A percentile compares a stretch with the other conserved stretches of the same genome.
Conservation (phyloP, 2,888 invertebrate species). For the Habrosyne pyritoides region DNA sequence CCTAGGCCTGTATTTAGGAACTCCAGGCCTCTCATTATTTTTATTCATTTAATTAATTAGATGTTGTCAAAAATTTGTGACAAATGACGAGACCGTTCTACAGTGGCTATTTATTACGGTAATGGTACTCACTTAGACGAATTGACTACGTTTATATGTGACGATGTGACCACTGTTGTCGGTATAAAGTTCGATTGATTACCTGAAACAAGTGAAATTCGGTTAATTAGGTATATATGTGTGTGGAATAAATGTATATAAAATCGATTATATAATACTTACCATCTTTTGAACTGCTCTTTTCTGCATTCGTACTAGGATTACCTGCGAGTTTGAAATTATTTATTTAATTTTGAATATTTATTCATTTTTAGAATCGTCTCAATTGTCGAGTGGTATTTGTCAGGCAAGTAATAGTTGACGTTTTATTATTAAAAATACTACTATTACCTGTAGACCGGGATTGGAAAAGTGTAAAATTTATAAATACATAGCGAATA, state of each 20-base stretch:
- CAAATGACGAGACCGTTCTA: not conserved
- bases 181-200: constrained; percentile 80
- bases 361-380: too few relatives aligned
- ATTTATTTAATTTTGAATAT: not conserved
- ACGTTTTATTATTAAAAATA: too few relatives aligned
- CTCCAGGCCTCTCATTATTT: too few relatives aligned
- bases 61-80: constrained; percentile 9
- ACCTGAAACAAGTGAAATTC: constrained; percentile 53
- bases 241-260: not conserved
- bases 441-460: too few relatives aligned
- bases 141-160: constrained; percentile 81
- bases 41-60: too few relatives aligned
- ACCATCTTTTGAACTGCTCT: constrained; percentile 80
- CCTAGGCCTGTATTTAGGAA: too few relatives aligned
- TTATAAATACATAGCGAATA: too few relatives aligned
- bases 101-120: not conserved
- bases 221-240: not conserved
- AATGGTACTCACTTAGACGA: constrained; percentile 75
- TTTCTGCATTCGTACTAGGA: constrained; percentile 79
- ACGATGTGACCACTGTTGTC: constrained; percentile 79
- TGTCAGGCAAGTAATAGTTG: too few relatives aligned
- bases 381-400: too few relatives aligned
- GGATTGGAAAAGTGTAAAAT: too few relatives aligned
- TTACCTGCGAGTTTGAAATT: constrained; percentile 57
- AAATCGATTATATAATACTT: constrained; percentile 24